Evolutionary conservation across 2,797 vertebrate species (phyloP).

Genomic region (Hypotaenidia okinawae): DNA sequence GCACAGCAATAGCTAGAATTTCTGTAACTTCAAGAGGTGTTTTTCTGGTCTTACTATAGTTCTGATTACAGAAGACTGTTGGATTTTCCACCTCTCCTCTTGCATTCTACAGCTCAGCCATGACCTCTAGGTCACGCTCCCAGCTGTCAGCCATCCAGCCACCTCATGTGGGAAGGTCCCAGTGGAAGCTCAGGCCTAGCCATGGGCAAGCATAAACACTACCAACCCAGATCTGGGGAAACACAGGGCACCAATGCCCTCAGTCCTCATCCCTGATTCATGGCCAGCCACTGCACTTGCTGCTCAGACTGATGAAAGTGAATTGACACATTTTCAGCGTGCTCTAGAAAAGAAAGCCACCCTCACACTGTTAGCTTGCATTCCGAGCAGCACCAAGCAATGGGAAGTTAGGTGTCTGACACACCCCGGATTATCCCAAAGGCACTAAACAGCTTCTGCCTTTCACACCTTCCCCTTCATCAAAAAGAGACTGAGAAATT

Average conservation of each 20-base stretch:
- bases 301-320: neutral
- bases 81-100: neutral
- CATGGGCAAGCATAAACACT: neutral
- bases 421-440: neutral
- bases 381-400: neutral
- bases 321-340: neutral
- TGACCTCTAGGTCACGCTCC: too few relatives aligned
- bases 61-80: neutral
- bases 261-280: fast-evolving
- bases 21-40: neutral
- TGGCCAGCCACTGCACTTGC: too few relatives aligned
- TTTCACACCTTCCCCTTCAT: neutral
- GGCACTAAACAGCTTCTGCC: neutral
- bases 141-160: neutral
- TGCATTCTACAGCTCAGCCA: neutral
- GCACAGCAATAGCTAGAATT: neutral
- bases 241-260: neutral
- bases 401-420: neutral
- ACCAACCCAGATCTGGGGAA: neutral
- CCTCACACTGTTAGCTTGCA: neutral
- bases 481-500: neutral
- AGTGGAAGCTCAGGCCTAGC: neutral
- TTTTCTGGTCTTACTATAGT: neutral
- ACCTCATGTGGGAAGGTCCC: too few relatives aligned
- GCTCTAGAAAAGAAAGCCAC: neutral